Conservation (phyloP, 2,797 vertebrate species). For the Rhabdophis nuchalis region DNA sequence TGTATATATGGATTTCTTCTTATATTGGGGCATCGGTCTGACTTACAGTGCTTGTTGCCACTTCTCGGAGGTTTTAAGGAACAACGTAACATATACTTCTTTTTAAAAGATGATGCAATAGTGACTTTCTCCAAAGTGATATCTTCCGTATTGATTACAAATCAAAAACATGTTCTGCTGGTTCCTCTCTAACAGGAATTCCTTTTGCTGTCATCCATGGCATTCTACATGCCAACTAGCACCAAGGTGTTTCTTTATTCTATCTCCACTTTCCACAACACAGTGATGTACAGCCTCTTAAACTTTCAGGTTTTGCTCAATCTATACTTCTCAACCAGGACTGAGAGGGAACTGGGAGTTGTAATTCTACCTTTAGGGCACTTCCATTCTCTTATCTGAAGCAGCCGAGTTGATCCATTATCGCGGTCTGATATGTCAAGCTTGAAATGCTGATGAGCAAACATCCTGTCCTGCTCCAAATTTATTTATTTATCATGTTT, state of each 20-base stretch:
- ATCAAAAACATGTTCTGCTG: not conserved
- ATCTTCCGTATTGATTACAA: not conserved
- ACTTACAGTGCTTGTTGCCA: not conserved
- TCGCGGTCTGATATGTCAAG: not conserved
- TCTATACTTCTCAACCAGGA: not conserved
- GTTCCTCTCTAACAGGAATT: not conserved
- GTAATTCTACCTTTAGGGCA: not conserved
- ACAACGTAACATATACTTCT: not conserved
- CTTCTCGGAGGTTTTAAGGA: not conserved
- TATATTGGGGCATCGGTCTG: not conserved
- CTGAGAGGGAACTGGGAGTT: not conserved
- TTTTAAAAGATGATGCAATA: not conserved
- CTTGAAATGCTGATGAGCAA: not conserved
- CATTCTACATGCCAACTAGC: not conserved
- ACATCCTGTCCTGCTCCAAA: not conserved
- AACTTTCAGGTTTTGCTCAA: not conserved
- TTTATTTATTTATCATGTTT: not conserved
- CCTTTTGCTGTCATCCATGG: not conserved
- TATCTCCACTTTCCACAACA: not conserved
- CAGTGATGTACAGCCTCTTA: not conserved
- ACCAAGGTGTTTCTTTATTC: not conserved
- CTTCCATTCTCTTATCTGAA: not conserved
- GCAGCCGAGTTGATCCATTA: not conserved
- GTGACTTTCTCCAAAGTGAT: not conserved
- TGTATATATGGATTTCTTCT: not conserved